Evolutionary conservation across 2,113 vertebrate genomes (phyloP).

Genomic region (Mustela nigripes): DNA sequence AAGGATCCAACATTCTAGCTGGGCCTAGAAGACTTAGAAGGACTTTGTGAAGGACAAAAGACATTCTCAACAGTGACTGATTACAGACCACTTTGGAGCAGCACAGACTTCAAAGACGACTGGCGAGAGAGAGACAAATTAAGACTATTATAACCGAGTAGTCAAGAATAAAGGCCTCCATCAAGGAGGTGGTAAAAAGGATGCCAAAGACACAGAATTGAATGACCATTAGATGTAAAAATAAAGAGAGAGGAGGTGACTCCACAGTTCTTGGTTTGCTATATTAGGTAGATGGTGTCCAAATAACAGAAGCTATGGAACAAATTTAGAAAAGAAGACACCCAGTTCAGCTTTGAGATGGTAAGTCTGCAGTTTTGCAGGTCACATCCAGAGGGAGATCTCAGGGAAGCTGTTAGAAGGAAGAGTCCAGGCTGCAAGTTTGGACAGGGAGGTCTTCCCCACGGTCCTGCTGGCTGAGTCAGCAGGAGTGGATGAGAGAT

Average conservation of each 20-base stretch:
- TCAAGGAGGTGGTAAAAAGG: neutral
- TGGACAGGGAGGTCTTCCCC: neutral
- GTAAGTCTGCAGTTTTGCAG: neutral
- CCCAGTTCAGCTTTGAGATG: neutral
- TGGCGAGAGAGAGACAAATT: neutral
- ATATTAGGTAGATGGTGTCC: neutral
- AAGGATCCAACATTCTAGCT: neutral
- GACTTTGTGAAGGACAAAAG: neutral
- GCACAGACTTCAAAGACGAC: neutral
- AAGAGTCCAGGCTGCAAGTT: neutral
- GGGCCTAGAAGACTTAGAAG: neutral
- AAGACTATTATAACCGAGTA: neutral
- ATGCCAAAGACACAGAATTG: neutral
- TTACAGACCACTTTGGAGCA: neutral
- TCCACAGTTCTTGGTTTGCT: neutral
- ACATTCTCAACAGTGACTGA: neutral
- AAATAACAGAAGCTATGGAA: neutral
- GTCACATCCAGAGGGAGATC: neutral
- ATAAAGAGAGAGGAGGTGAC: neutral
- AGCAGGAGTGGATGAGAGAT: neutral
- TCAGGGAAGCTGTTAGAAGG: neutral
- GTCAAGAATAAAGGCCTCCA: neutral
- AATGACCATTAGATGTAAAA: neutral
- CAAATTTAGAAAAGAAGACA: neutral
- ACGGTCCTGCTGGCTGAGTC: neutral